A percentile compares a stretch with the other conserved stretches of the same genome.
phyloP scores from a whole-genome alignment of 2,888 invertebrate species.

The Drosophila prolongata region DNA sequence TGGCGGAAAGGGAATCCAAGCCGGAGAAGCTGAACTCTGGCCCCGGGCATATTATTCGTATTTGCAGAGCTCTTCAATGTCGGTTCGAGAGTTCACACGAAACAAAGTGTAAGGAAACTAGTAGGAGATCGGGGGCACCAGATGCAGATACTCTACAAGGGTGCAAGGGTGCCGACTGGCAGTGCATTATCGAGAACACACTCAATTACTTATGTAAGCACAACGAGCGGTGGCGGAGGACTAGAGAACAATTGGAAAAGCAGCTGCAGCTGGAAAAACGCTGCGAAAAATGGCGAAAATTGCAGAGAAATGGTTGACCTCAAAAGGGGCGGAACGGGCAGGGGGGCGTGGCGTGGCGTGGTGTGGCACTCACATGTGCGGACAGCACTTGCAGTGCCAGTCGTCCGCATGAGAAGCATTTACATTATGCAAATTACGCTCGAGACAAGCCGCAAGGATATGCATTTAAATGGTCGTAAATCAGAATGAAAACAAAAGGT shows the following conservation, averaged over 20 bases:
- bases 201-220: constrained; percentile 78
- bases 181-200: constrained; percentile 77
- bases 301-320: constrained; percentile 62
- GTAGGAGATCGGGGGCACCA: neutral
- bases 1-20: neutral
- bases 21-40: constrained; percentile 11
- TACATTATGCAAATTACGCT: constrained; percentile 73
- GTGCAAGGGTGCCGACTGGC: constrained; percentile 13
- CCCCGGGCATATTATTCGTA: constrained; percentile 48
- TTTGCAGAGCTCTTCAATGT: constrained; percentile 67
- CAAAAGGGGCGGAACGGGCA: constrained; percentile 18
- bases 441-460: constrained; percentile 64
- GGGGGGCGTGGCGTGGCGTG: neutral
- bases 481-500: constrained; percentile 72
- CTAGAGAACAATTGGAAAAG: constrained; percentile 64
- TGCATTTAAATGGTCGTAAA: constrained; percentile 72
- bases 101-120: constrained; percentile 40
- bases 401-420: constrained; percentile 50
- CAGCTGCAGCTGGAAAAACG: constrained; percentile 54
- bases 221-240: constrained; percentile 11
- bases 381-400: constrained; percentile 29
- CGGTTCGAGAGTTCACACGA: constrained; percentile 32
- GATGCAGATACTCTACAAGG: too few relatives aligned
- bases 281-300: constrained; percentile 61
- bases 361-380: constrained; percentile 14